Evolutionary conservation across 2,888 invertebrate genomes (phyloP).

Genomic region (Onthophagus sagittarius): DNA sequence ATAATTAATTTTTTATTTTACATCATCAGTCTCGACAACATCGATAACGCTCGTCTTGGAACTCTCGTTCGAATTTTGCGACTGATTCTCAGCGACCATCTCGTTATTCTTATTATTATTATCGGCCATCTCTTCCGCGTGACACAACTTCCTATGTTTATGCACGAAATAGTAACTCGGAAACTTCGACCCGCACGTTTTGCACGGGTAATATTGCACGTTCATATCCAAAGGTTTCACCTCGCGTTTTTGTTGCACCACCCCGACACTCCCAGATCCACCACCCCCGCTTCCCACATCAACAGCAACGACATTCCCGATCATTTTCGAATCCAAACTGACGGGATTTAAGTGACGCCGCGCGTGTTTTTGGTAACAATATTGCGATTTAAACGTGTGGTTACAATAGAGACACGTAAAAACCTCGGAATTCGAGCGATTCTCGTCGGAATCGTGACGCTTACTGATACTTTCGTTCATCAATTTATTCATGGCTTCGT

Average conservation of each 20-base stretch:
- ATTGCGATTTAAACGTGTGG: conserved; percentile 78
- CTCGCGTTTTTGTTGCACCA: conserved; percentile 51
- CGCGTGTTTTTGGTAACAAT: conserved; percentile 80
- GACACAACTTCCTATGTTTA: conserved; percentile 84
- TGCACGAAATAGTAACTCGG: conserved; percentile 93
- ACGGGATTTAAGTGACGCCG: conserved; percentile 65
- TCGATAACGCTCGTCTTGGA: conserved; percentile 30
- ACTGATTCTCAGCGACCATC: conserved; percentile 36
- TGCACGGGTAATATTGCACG: conserved; percentile 89
- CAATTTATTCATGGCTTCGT: conserved; percentile 44
- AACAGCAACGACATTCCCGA: conserved; percentile 26
- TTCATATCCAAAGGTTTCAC: conserved; percentile 69
- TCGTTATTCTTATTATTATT: conserved; percentile 41
- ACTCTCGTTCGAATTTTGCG: conserved; percentile 32
- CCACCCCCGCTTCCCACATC: conserved; percentile 26
- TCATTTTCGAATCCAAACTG: conserved; percentile 44
- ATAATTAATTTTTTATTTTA: conserved; percentile 7
- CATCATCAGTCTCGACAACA: conserved; percentile 22
- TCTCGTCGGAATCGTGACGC: conserved; percentile 44
- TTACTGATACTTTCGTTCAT: conserved; percentile 47
- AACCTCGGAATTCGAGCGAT: conserved; percentile 42
- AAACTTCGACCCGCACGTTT: conserved; percentile 87
- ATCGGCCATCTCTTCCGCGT: conserved; percentile 60
- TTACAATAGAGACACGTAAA: conserved; percentile 74
- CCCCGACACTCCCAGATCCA: too few species aligned